phyloP scores from a whole-genome alignment of 2,888 invertebrate genomes.

The Cistogaster globosa region DNA sequence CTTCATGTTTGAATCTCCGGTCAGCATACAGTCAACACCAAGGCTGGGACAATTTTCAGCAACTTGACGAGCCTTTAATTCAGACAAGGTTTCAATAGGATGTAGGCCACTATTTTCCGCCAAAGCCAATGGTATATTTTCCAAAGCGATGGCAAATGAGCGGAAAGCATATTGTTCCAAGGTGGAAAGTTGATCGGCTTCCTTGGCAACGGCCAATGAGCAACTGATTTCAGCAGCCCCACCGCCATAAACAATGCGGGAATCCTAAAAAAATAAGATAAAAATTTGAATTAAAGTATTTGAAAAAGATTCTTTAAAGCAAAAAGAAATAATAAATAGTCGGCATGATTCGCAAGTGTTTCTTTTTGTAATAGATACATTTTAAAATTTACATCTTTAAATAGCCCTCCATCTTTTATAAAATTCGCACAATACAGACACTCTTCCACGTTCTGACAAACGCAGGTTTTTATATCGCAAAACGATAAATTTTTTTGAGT shows the following conservation, averaged over 20 bases:
- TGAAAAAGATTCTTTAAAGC: background rate
- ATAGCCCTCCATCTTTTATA: too few species aligned
- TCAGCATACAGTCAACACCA: slow-evolving; percentile 97
- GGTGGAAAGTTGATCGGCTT: slow-evolving; percentile 93
- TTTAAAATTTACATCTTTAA: too few species aligned
- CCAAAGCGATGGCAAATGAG: slow-evolving; percentile 97
- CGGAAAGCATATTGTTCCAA: slow-evolving; percentile 99
- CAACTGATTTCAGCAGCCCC: slow-evolving; percentile 98
- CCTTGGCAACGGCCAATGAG: slow-evolving; percentile 93
- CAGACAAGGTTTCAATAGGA: slow-evolving; percentile 95
- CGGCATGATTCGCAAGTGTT: too few species aligned
- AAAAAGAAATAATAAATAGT: background rate
- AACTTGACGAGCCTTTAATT: slow-evolving; percentile 94
- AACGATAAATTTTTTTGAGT: too few species aligned
- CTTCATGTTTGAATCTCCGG: slow-evolving; percentile 94
- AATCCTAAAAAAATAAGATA: slow-evolving; percentile 83
- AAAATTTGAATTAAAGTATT: background rate
- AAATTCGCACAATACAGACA: too few species aligned
- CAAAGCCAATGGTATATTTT: slow-evolving; percentile 96
- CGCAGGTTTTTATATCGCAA: too few species aligned
- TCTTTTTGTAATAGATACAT: too few species aligned
- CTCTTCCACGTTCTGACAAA: too few species aligned
- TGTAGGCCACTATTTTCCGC: slow-evolving; percentile 98
- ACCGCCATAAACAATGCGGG: slow-evolving; percentile 97
- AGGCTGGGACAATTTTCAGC: slow-evolving; percentile 92